These are phyloP conservation scores for Garra rufa DNA, from an alignment of 2,113 vertebrate species.

Conservation along the genomic window DNA sequence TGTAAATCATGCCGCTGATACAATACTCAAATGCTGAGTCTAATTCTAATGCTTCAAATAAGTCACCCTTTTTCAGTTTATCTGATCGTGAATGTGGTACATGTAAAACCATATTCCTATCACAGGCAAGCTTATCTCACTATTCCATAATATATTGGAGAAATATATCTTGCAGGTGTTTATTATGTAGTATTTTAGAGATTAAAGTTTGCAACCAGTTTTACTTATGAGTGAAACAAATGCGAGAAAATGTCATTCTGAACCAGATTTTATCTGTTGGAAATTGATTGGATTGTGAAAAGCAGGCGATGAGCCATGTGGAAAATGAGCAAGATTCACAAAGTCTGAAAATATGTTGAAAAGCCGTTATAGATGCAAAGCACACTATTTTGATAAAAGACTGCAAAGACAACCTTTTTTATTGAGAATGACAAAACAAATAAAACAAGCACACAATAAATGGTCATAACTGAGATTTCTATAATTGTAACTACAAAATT, in stretches of 20 bases:
- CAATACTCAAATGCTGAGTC: not conserved
- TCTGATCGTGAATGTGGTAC: not conserved
- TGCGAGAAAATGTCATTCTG: not conserved
- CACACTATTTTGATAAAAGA: too few relatives aligned
- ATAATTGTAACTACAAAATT: too few relatives aligned
- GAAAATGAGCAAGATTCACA: not conserved
- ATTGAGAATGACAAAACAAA: too few relatives aligned
- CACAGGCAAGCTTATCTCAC: conserved; percentile 30
- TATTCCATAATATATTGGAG: not conserved
- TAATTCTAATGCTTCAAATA: conserved; percentile 13
- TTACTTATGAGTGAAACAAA: not conserved
- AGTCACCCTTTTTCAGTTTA: not conserved
- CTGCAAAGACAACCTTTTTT: too few relatives aligned
- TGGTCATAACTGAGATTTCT: too few relatives aligned
- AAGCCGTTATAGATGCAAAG: too few relatives aligned
- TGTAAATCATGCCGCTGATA: not conserved
- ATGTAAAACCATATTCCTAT: conserved; percentile 37
- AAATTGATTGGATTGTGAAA: not conserved
- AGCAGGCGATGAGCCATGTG: not conserved
- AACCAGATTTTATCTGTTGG: not conserved
- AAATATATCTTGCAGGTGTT: not conserved
- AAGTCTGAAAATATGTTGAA: not conserved
- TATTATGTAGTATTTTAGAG: not conserved
- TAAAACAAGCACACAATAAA: too few relatives aligned
- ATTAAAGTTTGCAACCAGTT: not conserved